Conservation (phyloP, 2,797 vertebrate species). For the Paguma larvata region DNA sequence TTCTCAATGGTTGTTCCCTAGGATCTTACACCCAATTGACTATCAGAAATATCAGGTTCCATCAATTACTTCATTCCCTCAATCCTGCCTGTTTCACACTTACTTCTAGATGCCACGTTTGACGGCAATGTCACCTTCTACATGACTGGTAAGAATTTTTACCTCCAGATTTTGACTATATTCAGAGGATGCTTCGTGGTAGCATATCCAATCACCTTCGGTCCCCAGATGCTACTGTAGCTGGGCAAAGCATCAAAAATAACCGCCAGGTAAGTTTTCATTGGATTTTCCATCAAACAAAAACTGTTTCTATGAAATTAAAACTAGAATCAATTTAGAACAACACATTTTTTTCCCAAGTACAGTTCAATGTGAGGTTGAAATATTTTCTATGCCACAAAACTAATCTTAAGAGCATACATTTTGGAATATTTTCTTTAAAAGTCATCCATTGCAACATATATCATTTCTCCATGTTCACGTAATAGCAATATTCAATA, state of each 20-base stretch:
- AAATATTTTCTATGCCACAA: neutral
- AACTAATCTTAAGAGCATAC: neutral
- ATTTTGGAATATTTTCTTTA: neutral
- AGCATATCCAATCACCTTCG: neutral
- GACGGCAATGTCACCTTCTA: neutral
- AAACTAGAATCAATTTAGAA: neutral
- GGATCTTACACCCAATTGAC: rapidly evolving
- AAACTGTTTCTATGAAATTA: neutral
- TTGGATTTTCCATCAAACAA: neutral
- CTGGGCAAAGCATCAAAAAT: neutral
- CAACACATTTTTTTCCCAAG: neutral
- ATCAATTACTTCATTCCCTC: no score
- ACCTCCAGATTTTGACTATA: neutral
- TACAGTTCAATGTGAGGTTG: neutral
- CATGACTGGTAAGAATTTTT: neutral
- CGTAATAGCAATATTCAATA: neutral
- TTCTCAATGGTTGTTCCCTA: rapidly evolving
- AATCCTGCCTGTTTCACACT: neutral
- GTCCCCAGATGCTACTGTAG: neutral
- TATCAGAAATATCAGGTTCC: neutral
- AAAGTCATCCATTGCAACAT: no score
- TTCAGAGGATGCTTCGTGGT: rapidly evolving
- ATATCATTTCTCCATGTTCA: neutral
- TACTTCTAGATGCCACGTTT: neutral
- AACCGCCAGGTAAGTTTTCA: neutral